Evolutionary conservation across 2,888 invertebrate genomes (phyloP).

Genomic region (Shargacucullia verbasci): DNA sequence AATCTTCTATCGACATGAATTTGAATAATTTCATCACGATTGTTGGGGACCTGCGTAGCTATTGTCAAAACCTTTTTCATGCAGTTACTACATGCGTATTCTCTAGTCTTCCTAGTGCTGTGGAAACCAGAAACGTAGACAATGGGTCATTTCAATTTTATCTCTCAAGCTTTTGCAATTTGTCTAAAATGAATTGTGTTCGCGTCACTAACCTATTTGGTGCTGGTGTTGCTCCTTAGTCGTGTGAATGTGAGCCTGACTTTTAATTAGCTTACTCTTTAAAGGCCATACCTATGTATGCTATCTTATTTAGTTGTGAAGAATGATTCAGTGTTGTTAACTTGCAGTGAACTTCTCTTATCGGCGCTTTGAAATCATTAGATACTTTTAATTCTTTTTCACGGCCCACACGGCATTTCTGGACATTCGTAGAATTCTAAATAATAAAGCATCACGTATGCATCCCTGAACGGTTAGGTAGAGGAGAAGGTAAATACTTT

Average conservation of each 20-base stretch:
- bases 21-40: conserved; percentile 30
- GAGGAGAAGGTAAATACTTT: no score
- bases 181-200: conserved; percentile 69
- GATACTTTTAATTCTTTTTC: no score
- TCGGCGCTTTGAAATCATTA: no score
- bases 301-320: neutral
- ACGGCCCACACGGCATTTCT: no score
- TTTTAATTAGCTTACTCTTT: conserved; percentile 45
- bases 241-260: conserved; percentile 55
- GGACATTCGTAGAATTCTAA: no score
- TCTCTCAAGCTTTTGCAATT: conserved; percentile 71
- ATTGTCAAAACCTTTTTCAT: conserved; percentile 57
- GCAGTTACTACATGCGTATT: conserved; percentile 47
- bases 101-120: conserved; percentile 69
- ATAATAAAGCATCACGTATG: no score
- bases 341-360: no score
- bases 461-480: no score
- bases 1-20: neutral
- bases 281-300: conserved; percentile 15
- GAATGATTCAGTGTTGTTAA: no score
- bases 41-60: conserved; percentile 41
- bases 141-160: conserved; percentile 71
- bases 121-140: conserved; percentile 75
- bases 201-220: conserved; percentile 62
- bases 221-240: conserved; percentile 52